Conservation (phyloP, 2,888 invertebrate genomes). For the Mythimna vitellina region DNA sequence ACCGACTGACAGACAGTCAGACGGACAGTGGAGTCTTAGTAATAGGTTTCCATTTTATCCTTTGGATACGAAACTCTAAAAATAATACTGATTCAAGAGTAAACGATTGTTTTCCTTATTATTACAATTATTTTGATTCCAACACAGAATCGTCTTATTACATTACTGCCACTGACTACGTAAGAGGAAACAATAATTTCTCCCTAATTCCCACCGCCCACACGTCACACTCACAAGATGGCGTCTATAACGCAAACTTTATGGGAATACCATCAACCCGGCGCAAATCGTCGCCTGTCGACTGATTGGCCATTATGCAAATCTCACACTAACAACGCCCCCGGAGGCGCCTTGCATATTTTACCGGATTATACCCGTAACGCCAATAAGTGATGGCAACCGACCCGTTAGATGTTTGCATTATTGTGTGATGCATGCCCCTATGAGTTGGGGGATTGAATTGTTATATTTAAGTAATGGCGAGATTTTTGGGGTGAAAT, state of each 20-base stretch:
- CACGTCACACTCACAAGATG: conserved; percentile 43
- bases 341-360: conserved; percentile 71
- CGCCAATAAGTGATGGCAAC: conserved; percentile 70
- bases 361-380: conserved; percentile 69
- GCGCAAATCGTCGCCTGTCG: conserved; percentile 68
- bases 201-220: conserved; percentile 14
- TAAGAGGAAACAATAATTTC: not conserved
- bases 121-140: not conserved
- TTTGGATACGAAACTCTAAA: too few relatives aligned
- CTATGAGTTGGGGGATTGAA: conserved; percentile 48
- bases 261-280: conserved; percentile 63
- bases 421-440: conserved; percentile 60
- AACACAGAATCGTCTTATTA: not conserved
- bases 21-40: too few relatives aligned
- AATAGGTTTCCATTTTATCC: too few relatives aligned
- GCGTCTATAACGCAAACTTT: conserved; percentile 55
- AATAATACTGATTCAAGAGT: not conserved
- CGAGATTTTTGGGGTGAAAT: conserved; percentile 6
- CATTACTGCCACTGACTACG: not conserved
- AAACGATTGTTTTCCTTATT: not conserved
- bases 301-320: conserved; percentile 81
- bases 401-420: conserved; percentile 64
- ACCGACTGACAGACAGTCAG: too few relatives aligned
- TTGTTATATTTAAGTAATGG: conserved; percentile 59
- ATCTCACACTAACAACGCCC: conserved; percentile 73